Conservation (phyloP, 2,888 invertebrate species). For the Noctua comes region DNA sequence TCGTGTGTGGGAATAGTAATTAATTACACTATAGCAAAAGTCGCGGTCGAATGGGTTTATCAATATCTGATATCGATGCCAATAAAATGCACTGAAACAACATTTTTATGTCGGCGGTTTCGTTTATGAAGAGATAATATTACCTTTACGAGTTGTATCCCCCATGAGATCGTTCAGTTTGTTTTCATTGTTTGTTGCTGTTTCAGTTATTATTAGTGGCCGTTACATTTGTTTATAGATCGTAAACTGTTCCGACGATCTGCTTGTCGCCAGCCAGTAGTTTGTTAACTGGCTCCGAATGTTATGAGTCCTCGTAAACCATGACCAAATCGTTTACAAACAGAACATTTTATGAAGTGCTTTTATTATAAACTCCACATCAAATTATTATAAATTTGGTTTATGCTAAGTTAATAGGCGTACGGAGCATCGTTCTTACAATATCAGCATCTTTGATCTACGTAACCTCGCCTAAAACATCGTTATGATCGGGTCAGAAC, state of each 20-base stretch:
- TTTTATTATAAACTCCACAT: conserved; percentile 69
- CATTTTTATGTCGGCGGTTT: conserved; percentile 85
- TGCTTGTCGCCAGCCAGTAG: conserved; percentile 86
- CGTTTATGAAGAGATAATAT: conserved; percentile 89
- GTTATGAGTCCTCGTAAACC: conserved; percentile 85
- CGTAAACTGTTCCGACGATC: conserved; percentile 87
- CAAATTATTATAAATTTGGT: conserved; percentile 65
- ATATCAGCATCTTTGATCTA: conserved; percentile 14
- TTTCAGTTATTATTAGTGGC: conserved; percentile 90
- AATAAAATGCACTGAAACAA: conserved; percentile 84
- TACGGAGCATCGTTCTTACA: conserved; percentile 9
- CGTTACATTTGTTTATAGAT: conserved; percentile 89
- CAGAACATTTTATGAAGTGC: conserved; percentile 81
- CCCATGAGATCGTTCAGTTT: conserved; percentile 81
- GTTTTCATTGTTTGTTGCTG: conserved; percentile 88
- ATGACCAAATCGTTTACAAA: conserved; percentile 85
- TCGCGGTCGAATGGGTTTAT: conserved; percentile 78
- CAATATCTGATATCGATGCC: conserved; percentile 78
- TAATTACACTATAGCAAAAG: conserved; percentile 72
- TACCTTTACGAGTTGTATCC: conserved; percentile 88
- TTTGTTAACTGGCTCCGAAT: conserved; percentile 86
- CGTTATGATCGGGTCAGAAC: background rate
- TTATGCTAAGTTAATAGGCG: conserved; percentile 56
- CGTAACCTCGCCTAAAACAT: background rate
- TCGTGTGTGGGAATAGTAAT: conserved; percentile 61